phyloP scores from a whole-genome alignment of 2,797 vertebrate genomes.

The Catharus ustulatus region DNA sequence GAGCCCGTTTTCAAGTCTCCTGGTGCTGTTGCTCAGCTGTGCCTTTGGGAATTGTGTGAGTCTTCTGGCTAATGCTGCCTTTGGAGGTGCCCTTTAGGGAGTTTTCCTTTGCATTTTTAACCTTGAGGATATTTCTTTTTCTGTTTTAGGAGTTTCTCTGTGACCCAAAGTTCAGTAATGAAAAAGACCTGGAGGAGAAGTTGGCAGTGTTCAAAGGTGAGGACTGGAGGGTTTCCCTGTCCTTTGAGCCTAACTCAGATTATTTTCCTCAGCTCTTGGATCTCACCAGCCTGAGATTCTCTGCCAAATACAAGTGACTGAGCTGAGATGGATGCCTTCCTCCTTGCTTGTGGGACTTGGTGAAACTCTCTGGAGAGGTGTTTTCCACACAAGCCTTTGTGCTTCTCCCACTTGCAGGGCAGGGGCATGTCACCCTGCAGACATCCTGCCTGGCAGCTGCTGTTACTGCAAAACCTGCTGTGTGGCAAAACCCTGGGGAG shows the following conservation, averaged over 20 bases:
- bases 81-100: not conserved
- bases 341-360: not conserved
- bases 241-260: not conserved
- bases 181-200: slow-evolving; percentile 91
- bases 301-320: not conserved
- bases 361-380: slow-evolving; percentile 2
- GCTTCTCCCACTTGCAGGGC: not conserved
- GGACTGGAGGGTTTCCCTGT: not conserved
- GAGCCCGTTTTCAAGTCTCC: not conserved
- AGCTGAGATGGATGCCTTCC: not conserved
- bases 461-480: slow-evolving; percentile 16
- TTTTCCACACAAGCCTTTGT: not conserved
- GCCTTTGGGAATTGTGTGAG: not conserved
- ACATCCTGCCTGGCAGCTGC: slow-evolving; percentile 1
- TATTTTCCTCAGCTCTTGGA: not conserved
- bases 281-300: not conserved
- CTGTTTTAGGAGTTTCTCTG: slow-evolving; percentile 89
- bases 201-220: slow-evolving; percentile 95
- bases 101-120: not conserved
- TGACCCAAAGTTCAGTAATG: slow-evolving; percentile 95
- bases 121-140: not conserved
- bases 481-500: not conserved
- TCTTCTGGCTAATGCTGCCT: not conserved
- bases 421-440: slow-evolving; percentile 20
- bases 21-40: not conserved